Evolutionary conservation across 64 coral and sea anemone genomes (phyloP).

Genomic region (Platygyra sinensis): DNA sequence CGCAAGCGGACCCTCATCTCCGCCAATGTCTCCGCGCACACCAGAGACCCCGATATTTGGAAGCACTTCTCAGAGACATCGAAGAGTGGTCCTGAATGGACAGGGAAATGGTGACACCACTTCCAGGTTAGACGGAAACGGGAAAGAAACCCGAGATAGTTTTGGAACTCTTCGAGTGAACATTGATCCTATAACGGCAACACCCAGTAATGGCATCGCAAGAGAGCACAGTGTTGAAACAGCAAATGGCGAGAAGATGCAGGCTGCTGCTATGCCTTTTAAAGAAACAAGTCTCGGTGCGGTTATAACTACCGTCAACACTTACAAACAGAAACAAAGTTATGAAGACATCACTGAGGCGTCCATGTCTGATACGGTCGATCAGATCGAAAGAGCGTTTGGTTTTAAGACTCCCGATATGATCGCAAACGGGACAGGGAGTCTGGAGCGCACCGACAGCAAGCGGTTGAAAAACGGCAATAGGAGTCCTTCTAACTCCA

Average conservation of each 20-base stretch:
- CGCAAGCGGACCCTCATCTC: slow-evolving; percentile 75
- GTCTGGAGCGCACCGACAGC: slow-evolving; percentile 22
- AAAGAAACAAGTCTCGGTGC: slow-evolving; percentile 92
- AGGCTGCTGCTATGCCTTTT: slow-evolving; percentile 55
- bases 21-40: slow-evolving; percentile 17
- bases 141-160: slow-evolving; percentile 35
- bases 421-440: slow-evolving; percentile 33
- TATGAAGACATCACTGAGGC: slow-evolving; percentile 76
- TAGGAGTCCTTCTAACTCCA: neutral
- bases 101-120: slow-evolving; percentile 8
- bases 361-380: slow-evolving; percentile 82
- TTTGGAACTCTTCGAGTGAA: slow-evolving; percentile 47
- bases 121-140: slow-evolving; percentile 36
- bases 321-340: slow-evolving; percentile 71
- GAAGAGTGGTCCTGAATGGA: slow-evolving; percentile 59
- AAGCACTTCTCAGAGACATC: slow-evolving; percentile 80
- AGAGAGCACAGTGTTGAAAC: neutral
- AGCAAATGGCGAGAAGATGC: neutral
- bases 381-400: slow-evolving; percentile 91
- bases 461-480: neutral
- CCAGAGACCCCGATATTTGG: slow-evolving; percentile 86
- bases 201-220: neutral
- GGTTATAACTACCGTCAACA: slow-evolving; percentile 78
- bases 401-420: slow-evolving; percentile 68
- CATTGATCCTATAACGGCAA: neutral